Evolutionary conservation across 2,888 invertebrate genomes (phyloP).

Genomic region (Drosophila flavopinicola): DNA sequence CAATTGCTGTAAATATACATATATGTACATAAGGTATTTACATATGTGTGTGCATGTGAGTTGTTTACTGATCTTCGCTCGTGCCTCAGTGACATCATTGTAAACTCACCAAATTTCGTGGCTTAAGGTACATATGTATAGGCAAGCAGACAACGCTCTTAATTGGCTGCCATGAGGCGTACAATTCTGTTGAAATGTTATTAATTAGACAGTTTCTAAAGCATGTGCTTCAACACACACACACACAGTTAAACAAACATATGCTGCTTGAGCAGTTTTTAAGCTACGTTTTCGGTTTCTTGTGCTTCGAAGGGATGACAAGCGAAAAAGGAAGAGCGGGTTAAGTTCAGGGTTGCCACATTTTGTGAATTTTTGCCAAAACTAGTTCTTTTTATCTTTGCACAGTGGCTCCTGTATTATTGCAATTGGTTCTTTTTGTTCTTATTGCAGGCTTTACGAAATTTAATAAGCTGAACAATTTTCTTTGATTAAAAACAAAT

Average conservation of each 20-base stretch:
- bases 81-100: slow-evolving; percentile 48
- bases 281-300: not conserved
- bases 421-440: too few relatives aligned
- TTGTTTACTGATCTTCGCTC: slow-evolving; percentile 13
- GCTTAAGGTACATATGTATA: slow-evolving; percentile 39
- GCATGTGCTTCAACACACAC: slow-evolving; percentile 1
- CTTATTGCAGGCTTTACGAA: too few relatives aligned
- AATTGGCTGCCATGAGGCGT: slow-evolving; percentile 43
- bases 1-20: slow-evolving; percentile 12
- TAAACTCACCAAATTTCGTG: slow-evolving; percentile 14
- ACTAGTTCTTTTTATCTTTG: too few relatives aligned
- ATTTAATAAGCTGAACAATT: too few relatives aligned
- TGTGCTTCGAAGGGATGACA: slow-evolving; percentile 2
- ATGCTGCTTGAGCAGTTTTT: not conserved
- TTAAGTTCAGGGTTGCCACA: too few relatives aligned
- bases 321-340: too few relatives aligned
- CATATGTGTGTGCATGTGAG: too few relatives aligned
- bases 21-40: too few relatives aligned
- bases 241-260: not conserved
- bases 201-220: slow-evolving; percentile 42
- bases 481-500: too few relatives aligned
- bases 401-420: too few relatives aligned
- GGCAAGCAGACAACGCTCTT: slow-evolving; percentile 8
- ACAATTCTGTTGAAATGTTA: slow-evolving; percentile 40
- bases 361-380: too few relatives aligned